These are phyloP conservation scores for Centruroides sculpturatus DNA, from an alignment of 1,140 invertebrate species.

Conservation along the genomic window DNA sequence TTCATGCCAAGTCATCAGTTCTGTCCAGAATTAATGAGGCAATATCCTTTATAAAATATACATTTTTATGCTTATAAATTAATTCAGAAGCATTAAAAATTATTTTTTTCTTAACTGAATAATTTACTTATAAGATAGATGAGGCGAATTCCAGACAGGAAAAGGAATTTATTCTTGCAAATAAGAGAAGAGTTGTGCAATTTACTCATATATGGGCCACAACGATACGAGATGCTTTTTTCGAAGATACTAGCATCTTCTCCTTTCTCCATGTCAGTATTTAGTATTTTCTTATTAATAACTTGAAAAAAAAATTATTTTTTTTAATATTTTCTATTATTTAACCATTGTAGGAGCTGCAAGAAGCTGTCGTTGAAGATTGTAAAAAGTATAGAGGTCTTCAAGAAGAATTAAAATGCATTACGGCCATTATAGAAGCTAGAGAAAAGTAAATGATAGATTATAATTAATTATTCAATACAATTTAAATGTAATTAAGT, in stretches of 20 bases:
- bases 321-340: background rate
- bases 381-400: conserved; percentile 21
- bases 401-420: conserved; percentile 26
- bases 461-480: background rate
- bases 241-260: conserved; percentile 51
- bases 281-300: background rate
- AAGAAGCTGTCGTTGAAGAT: conserved; percentile 50
- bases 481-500: too few species aligned
- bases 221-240: conserved; percentile 53
- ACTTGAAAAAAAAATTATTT: background rate
- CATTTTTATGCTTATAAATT: background rate
- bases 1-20: conserved; percentile 66
- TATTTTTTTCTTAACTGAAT: background rate
- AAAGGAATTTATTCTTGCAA: conserved; percentile 52
- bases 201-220: conserved; percentile 65
- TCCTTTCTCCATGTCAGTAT: conserved; percentile 48
- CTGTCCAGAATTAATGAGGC: conserved; percentile 55
- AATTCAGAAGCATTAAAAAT: too few species aligned
- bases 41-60: conserved; percentile 30
- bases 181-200: conserved; percentile 57
- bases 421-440: conserved; percentile 24
- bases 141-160: conserved; percentile 39
- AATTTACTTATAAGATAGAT: conserved; percentile 40
- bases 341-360: conserved; percentile 41
- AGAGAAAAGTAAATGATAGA: conserved; percentile 15